Percentiles rank a stretch among this genome's conserved stretches.
Conservation (phyloP, 2,797 vertebrate genomes). For the Xiphorhynchus erythropygius region DNA sequence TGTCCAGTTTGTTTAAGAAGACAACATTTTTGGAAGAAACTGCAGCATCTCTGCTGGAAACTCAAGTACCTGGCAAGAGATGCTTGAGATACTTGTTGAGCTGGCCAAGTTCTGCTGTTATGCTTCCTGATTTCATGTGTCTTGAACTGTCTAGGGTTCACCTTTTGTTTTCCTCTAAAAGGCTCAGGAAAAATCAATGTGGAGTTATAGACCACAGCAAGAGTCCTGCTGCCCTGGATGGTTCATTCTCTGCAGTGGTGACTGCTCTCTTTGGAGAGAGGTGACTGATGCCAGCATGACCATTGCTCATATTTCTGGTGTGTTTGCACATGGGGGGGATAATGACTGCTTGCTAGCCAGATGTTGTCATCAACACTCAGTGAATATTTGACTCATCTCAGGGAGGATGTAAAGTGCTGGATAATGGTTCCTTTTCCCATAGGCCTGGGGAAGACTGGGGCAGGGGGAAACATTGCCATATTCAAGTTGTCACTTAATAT, state of each 20-base stretch:
- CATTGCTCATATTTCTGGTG: neutral
- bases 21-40: constrained; percentile 56
- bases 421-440: neutral
- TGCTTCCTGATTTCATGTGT: neutral
- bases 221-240: neutral
- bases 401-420: neutral
- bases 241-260: neutral
- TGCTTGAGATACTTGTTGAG: neutral
- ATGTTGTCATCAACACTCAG: neutral
- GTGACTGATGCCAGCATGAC: neutral
- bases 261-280: neutral
- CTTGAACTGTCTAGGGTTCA: neutral
- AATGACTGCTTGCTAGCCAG: neutral
- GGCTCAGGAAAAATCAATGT: neutral
- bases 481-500: neutral
- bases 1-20: constrained; percentile 56
- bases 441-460: neutral
- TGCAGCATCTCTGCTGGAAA: constrained; percentile 56
- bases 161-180: neutral
- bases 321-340: neutral
- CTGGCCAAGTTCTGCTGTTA: constrained; percentile 40
- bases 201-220: neutral
- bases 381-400: neutral
- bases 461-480: rapidly evolving
- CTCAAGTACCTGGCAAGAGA: constrained; percentile 61